phyloP scores from a whole-genome alignment of 2,113 vertebrate species.

The Sclerurus mexicanus region DNA sequence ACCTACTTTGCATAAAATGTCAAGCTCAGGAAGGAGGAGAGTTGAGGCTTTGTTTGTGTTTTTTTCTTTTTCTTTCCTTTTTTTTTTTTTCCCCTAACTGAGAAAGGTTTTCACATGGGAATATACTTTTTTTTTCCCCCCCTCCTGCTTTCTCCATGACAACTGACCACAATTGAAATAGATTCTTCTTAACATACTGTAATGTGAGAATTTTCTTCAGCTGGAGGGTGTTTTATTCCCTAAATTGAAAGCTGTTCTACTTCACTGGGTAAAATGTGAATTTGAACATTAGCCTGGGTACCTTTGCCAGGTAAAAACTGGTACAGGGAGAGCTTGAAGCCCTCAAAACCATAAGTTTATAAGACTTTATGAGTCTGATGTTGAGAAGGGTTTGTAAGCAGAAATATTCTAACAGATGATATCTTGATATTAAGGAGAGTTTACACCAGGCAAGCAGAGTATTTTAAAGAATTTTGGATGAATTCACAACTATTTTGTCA shows the following conservation, averaged over 20 bases:
- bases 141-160: constrained; percentile 59
- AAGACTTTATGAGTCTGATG: background rate
- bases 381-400: background rate
- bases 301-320: constrained; percentile 46
- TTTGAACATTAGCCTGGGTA: background rate
- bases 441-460: background rate
- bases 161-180: constrained; percentile 81
- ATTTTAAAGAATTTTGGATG: background rate
- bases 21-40: constrained; percentile 33
- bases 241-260: constrained; percentile 77
- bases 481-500: background rate
- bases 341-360: background rate
- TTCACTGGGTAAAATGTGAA: constrained; percentile 36
- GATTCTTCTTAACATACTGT: constrained; percentile 75
- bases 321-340: background rate
- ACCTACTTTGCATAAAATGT: constrained; percentile 76
- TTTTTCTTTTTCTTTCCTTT: background rate
- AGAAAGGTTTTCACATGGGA: constrained; percentile 70
- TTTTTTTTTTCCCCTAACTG: background rate
- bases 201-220: constrained; percentile 83
- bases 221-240: constrained; percentile 77
- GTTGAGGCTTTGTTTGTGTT: background rate
- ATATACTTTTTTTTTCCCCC: constrained; percentile 9
- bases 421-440: background rate
- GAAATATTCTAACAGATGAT: background rate